Conservation (phyloP, 2,888 invertebrate species). For the Drosophila histrio region DNA sequence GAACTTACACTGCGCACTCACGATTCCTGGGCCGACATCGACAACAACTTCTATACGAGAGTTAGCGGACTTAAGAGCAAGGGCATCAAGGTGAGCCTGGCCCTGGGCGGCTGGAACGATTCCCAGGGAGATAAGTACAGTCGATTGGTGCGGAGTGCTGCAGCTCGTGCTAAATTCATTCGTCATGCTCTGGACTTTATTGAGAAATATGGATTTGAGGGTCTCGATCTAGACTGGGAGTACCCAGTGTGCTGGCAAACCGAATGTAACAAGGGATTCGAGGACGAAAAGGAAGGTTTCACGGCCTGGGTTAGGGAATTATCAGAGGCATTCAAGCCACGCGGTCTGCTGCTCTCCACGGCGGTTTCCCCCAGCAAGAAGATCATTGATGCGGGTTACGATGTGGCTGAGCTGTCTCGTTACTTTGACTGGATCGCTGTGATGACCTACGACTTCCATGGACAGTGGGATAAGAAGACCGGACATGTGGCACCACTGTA, state of each 20-base stretch:
- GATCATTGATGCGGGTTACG: constrained; percentile 93
- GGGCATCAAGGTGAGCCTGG: constrained; percentile 93
- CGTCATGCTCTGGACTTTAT: constrained; percentile 90
- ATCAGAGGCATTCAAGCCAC: constrained; percentile 87
- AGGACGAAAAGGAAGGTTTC: constrained; percentile 92
- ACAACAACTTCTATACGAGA: constrained; percentile 94
- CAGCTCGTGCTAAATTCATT: constrained; percentile 90
- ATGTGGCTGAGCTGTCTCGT: constrained; percentile 90
- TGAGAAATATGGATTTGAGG: constrained; percentile 93
- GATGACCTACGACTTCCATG: constrained; percentile 96
- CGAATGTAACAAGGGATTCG: constrained; percentile 93
- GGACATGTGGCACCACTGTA: constrained; percentile 95
- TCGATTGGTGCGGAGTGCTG: constrained; percentile 90
- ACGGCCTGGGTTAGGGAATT: constrained; percentile 90
- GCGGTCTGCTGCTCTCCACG: constrained; percentile 90
- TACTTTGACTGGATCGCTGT: constrained; percentile 95
- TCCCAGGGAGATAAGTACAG: constrained; percentile 96
- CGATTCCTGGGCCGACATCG: constrained; percentile 95
- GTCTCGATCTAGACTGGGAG: constrained; percentile 98
- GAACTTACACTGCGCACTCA: constrained; percentile 92
- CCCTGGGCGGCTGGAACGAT: constrained; percentile 98
- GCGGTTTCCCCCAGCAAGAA: constrained; percentile 95
- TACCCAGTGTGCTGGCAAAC: constrained; percentile 91
- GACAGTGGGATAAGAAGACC: constrained; percentile 96
- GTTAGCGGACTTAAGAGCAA: constrained; percentile 91